Conservation (phyloP, 2,888 invertebrate genomes). For the Lypha dubia region DNA sequence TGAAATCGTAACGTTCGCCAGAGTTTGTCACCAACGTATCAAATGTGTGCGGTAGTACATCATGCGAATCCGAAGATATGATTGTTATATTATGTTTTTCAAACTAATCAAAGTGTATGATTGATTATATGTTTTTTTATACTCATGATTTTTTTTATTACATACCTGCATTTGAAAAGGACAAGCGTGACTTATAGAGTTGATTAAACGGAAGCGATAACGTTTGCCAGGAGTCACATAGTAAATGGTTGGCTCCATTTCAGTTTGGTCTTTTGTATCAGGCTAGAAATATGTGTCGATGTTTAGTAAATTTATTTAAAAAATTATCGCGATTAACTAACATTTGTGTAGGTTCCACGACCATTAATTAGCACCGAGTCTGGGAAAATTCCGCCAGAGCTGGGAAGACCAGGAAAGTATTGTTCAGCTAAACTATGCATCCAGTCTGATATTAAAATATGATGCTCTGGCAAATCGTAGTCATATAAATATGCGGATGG, state of each 20-base stretch:
- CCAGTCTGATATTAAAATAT: constrained; percentile 91
- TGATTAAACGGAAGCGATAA: constrained; percentile 82
- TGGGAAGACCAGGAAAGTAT: constrained; percentile 77
- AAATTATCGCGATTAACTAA: constrained; percentile 33
- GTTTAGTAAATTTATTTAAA: background rate
- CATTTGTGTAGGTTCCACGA: constrained; percentile 75
- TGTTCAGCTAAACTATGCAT: constrained; percentile 85
- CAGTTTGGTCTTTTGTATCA: constrained; percentile 7
- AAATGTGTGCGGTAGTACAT: constrained; percentile 76
- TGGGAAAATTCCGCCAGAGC: constrained; percentile 74
- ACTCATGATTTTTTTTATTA: background rate
- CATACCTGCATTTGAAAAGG: constrained; percentile 79
- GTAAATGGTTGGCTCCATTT: constrained; percentile 76
- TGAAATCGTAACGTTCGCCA: constrained; percentile 85
- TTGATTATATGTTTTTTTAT: background rate
- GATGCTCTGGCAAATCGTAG: constrained; percentile 88
- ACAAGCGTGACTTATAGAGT: constrained; percentile 80
- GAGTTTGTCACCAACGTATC: constrained; percentile 79
- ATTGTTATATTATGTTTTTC: constrained; percentile 79
- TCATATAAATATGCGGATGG: constrained; percentile 88
- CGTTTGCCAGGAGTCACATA: constrained; percentile 76
- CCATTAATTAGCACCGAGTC: constrained; percentile 79
- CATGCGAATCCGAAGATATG: constrained; percentile 80
- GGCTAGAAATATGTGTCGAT: background rate
- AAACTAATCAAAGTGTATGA: background rate